Base-by-base conservation (phyloP, 2,888 invertebrate species). In the Scaptodrosophila latifasciaeformis region DNA sequence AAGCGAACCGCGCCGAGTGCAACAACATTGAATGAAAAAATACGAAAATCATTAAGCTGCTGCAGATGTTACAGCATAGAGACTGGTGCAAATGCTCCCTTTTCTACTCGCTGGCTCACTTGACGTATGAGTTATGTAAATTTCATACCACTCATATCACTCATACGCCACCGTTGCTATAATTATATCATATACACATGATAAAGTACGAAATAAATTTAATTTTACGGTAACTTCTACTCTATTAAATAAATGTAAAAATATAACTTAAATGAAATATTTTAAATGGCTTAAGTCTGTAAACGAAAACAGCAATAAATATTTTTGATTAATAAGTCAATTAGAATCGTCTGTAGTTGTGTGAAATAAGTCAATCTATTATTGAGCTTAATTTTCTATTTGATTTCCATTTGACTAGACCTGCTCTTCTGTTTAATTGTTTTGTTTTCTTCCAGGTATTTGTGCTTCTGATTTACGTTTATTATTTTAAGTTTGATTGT, bases 11-110 rank as follows among this genome's bases (percentile, higher is more conserved):
- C 15, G 4, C 12, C 12, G 18, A 15, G 13, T 13, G 48, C 47
- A 62, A 65, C 56, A 59, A 12, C n/a, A 18, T 10, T 15, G 31
- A 27, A 27, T 9, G 5, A 13, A 29, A 18, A n/a, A 18, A 15
- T 17, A 30, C 59, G 62, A 77, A 74, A 74, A 80, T 80, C 81
- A 80, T 74, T 77, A 74, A 80, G 65, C 65, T 76, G 47, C 72
- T 68, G 66, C 72, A 70, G 53, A 43, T 40, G 57, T 43, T 45
- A 54, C 46, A 21, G 2, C 31, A 27, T 49, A 35, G 34, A 21
- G 27, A 52, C 31, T 7, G 27, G 19, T 40, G 54, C 18, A 46
- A 35, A 4, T 9, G 19, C 12, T 5, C 9, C 18, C 27, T n/a
- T 49, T 24, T 51, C 49, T 49, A 18, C 46, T 15, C 54, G 44